Percentiles rank a stretch among this genome's conserved stretches.
phyloP scores from a whole-genome alignment of 1,140 invertebrate species.

The Frieseomelitta varia region DNA sequence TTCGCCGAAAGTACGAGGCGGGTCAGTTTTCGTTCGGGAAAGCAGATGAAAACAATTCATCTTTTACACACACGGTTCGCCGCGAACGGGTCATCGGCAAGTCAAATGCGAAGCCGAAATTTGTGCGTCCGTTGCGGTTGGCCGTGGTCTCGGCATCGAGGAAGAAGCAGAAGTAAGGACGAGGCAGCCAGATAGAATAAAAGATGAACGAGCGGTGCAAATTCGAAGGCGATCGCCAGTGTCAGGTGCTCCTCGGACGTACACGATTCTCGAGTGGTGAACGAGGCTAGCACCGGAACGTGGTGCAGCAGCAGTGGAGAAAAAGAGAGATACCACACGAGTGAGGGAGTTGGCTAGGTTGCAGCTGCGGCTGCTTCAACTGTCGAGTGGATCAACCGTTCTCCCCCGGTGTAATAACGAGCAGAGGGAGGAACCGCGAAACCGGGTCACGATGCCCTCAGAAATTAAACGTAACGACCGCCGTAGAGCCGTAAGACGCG shows the following conservation, averaged over 20 bases:
- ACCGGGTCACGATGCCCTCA: conserved; percentile 57
- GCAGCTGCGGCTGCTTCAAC: conserved; percentile 62
- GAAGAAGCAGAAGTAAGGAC: not conserved
- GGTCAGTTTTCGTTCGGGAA: too few relatives aligned
- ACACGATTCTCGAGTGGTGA: conserved; percentile 42
- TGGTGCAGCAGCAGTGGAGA: conserved; percentile 2
- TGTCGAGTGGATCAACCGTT: conserved; percentile 58
- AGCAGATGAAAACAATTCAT: too few relatives aligned
- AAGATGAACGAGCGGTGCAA: conserved; percentile 50
- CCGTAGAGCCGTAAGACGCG: conserved; percentile 48
- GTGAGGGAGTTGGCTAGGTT: conserved; percentile 30
- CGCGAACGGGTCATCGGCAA: too few relatives aligned
- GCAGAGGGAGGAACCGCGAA: conserved; percentile 17
- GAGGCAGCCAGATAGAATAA: conserved; percentile 11
- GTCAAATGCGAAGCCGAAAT: too few relatives aligned
- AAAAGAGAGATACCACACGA: conserved; percentile 42
- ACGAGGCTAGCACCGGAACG: conserved; percentile 24
- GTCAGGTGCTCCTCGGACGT: conserved; percentile 46
- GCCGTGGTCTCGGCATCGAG: not conserved
- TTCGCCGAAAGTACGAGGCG: too few relatives aligned
- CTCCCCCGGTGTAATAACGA: conserved; percentile 55
- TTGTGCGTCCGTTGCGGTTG: too few relatives aligned
- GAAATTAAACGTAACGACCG: conserved; percentile 65
- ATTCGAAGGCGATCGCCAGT: conserved; percentile 50
- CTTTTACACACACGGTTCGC: too few relatives aligned